Conservation (phyloP, 2,797 vertebrate species). For the Bradypodion ventrale region DNA sequence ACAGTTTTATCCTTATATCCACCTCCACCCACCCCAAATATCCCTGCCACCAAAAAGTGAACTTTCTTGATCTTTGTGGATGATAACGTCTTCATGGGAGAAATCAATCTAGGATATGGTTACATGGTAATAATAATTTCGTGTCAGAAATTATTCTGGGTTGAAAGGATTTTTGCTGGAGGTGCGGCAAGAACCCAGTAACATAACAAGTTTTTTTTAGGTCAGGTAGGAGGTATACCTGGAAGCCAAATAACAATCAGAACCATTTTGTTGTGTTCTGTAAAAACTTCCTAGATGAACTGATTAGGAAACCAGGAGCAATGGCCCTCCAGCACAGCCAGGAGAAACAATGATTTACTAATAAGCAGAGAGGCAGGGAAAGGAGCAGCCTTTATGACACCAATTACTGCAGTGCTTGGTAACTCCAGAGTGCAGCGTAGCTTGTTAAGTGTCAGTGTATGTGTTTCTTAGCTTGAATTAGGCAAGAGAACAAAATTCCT, state of each 20-base stretch:
- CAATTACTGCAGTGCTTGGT: slow-evolving; percentile 21
- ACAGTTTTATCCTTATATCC: not conserved
- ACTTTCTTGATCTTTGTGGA: not conserved
- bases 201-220: not conserved
- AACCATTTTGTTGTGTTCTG: slow-evolving; percentile 24
- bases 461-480: slow-evolving; percentile 1
- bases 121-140: too few species aligned
- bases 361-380: slow-evolving; percentile 26
- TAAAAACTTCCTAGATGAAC: slow-evolving; percentile 26
- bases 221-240: slow-evolving; percentile 14
- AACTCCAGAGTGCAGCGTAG: slow-evolving; percentile 10
- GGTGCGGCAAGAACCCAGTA: not conserved
- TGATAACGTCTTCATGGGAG: too few species aligned
- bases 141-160: too few species aligned
- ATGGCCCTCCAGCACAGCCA: not conserved
- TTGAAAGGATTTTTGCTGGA: too few species aligned
- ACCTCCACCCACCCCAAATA: too few species aligned
- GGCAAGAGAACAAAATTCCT: not conserved
- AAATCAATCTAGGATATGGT: not conserved
- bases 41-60: not conserved
- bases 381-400: slow-evolving; percentile 31
- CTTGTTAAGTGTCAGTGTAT: slow-evolving; percentile 26
- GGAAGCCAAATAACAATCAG: slow-evolving; percentile 32
- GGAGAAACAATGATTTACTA: slow-evolving; percentile 30
- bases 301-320: slow-evolving; percentile 17